Conservation (phyloP, 2,888 invertebrate genomes). For the Luperina testacea region DNA sequence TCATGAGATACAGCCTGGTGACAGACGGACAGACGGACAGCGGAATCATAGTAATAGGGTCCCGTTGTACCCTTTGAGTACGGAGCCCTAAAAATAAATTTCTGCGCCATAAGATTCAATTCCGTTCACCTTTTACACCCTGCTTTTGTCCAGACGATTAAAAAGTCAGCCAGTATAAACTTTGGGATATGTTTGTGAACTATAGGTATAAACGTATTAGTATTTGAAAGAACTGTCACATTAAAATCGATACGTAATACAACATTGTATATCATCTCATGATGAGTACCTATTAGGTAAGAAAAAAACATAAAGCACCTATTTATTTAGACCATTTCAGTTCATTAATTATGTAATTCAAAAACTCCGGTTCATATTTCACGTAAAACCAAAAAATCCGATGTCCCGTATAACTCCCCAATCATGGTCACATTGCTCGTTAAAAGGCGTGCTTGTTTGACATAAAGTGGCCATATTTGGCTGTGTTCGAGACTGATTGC, state of each 20-base stretch:
- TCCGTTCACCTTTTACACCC: too few relatives aligned
- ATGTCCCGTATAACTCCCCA: background rate
- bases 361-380: background rate
- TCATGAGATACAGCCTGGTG: too few relatives aligned
- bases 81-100: too few relatives aligned
- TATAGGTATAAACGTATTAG: background rate
- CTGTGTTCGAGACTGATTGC: constrained; percentile 62
- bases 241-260: background rate
- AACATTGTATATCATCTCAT: background rate
- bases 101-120: too few relatives aligned
- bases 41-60: too few relatives aligned
- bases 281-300: background rate
- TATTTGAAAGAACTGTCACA: background rate
- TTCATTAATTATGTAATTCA: background rate
- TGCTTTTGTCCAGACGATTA: too few relatives aligned
- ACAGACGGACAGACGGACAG: too few relatives aligned
- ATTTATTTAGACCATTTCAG: background rate
- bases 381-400: background rate
- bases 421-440: constrained; percentile 38
- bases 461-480: constrained; percentile 61
- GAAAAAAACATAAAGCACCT: background rate
- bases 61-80: too few relatives aligned
- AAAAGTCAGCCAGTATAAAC: too few relatives aligned
- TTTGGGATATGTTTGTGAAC: background rate
- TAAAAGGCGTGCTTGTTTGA: constrained; percentile 51